phyloP scores from a whole-genome alignment of 2,888 invertebrate genomes.

The Nasonovia ribisnigri region DNA sequence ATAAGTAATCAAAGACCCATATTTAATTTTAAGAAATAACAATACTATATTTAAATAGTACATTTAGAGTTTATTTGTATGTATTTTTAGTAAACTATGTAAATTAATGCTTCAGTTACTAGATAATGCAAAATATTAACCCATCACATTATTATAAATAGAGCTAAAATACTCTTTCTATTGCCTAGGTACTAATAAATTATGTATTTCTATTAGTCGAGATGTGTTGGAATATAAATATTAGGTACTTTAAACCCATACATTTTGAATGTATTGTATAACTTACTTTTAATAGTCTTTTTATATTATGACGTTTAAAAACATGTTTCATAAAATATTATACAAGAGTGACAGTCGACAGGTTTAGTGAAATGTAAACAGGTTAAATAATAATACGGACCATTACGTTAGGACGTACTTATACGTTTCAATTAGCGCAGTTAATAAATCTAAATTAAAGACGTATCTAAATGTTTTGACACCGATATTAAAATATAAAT shows the following conservation, averaged over 20 bases:
- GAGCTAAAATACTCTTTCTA: too few species aligned
- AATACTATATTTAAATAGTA: too few species aligned
- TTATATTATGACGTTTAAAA: neutral
- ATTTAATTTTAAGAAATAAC: neutral
- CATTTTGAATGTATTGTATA: neutral
- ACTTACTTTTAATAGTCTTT: neutral
- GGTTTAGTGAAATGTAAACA: conserved; percentile 28
- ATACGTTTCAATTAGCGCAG: neutral
- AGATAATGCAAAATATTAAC: neutral
- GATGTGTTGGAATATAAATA: neutral
- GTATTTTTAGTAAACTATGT: neutral
- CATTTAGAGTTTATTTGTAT: neutral
- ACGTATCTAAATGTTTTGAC: neutral
- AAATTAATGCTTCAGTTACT: neutral
- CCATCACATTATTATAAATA: too few species aligned
- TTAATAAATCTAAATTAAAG: neutral
- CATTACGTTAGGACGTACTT: neutral
- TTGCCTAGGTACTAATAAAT: neutral
- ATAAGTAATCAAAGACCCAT: neutral
- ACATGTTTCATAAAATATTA: neutral
- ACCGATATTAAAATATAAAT: neutral
- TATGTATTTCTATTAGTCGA: neutral
- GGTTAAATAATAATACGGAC: neutral
- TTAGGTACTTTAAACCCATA: neutral
- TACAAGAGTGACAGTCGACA: neutral